phyloP scores from a whole-genome alignment of 2,113 vertebrate species.

The Actinemys pallida region DNA sequence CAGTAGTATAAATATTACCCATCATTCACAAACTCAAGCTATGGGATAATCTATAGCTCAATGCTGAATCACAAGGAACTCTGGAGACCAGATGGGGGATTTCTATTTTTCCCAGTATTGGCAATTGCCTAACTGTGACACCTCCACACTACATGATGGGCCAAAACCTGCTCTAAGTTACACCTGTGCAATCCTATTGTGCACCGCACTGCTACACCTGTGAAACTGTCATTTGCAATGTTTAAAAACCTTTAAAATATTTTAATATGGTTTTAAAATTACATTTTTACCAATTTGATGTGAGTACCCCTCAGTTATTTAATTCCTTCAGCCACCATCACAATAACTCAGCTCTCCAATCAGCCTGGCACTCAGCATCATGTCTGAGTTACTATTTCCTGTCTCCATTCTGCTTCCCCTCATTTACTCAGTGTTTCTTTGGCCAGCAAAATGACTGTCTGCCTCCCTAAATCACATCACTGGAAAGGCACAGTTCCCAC shows the following conservation, averaged over 20 bases:
- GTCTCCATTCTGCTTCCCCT: not conserved
- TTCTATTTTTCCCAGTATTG: not conserved
- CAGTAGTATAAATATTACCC: not conserved
- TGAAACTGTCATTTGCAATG: not conserved
- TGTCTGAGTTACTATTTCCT: not conserved
- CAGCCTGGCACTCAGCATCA: not conserved
- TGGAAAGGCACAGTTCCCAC: not conserved
- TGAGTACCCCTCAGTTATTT: not conserved
- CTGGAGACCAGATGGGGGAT: fast-evolving
- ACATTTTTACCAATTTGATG: fast-evolving
- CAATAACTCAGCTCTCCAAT: not conserved
- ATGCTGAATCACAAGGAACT: not conserved
- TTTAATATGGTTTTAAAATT: not conserved
- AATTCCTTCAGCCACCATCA: not conserved
- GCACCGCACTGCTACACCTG: not conserved
- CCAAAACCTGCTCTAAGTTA: not conserved
- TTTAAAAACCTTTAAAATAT: not conserved
- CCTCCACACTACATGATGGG: not conserved
- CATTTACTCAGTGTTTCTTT: not conserved
- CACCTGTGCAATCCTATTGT: not conserved
- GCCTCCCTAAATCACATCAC: not conserved
- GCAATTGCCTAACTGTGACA: not conserved
- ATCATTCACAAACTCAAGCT: not conserved
- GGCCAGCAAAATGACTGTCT: not conserved
- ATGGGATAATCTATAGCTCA: not conserved